phyloP scores from a whole-genome alignment of 2,113 vertebrate genomes.

The Hydrolagus affinis region DNA sequence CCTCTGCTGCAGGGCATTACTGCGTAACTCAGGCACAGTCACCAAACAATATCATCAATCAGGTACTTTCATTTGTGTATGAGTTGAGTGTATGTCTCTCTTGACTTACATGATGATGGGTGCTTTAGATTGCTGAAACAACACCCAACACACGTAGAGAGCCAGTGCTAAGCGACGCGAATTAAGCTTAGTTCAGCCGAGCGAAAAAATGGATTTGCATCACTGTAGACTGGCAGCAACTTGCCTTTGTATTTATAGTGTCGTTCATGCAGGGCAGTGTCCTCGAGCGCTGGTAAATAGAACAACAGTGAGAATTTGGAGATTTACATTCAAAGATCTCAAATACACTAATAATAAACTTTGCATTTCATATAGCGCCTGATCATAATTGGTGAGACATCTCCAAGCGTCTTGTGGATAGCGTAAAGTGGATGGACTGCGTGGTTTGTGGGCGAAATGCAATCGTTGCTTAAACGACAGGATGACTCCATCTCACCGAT shows the following conservation, averaged over 20 bases:
- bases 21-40: neutral
- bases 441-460: too few relatives aligned
- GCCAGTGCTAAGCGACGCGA: neutral
- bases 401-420: too few relatives aligned
- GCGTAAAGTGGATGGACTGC: too few relatives aligned
- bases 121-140: neutral
- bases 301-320: too few relatives aligned
- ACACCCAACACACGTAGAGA: neutral
- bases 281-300: too few relatives aligned
- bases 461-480: too few relatives aligned
- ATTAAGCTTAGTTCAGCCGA: neutral
- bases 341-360: too few relatives aligned
- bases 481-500: neutral
- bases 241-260: neutral
- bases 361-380: too few relatives aligned
- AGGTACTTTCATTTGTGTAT: neutral
- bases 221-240: neutral
- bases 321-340: too few relatives aligned
- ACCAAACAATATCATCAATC: neutral
- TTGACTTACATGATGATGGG: neutral
- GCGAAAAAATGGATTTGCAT: conserved; percentile 1
- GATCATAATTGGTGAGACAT: too few relatives aligned
- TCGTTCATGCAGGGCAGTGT: too few relatives aligned
- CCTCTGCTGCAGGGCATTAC: too few relatives aligned
- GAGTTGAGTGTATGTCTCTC: neutral